Evolutionary conservation across 2,888 invertebrate genomes (phyloP).

Genomic region (Lepidonotus clava): DNA sequence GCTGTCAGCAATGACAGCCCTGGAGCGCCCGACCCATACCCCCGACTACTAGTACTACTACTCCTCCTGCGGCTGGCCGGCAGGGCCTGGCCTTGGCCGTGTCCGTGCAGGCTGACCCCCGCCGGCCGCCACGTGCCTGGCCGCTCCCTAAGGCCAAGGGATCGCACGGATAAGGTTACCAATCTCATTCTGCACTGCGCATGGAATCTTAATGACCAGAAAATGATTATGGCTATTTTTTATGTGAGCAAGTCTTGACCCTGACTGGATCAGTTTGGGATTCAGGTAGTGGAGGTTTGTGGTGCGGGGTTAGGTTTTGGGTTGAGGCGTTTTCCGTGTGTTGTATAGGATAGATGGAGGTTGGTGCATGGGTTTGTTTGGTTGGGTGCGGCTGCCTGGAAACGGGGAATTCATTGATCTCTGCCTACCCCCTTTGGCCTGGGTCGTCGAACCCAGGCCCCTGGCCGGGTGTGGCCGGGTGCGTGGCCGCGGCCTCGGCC

Average conservation of each 20-base stretch:
- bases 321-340: no score
- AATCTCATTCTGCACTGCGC: no score
- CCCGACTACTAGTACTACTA: background rate
- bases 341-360: no score
- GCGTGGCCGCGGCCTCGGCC: background rate
- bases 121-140: no score
- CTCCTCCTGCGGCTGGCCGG: background rate
- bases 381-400: background rate
- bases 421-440: background rate
- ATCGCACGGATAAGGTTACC: no score
- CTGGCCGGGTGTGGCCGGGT: conserved; percentile 32
- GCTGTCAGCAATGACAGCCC: background rate
- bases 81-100: background rate
- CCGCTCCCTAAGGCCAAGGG: no score
- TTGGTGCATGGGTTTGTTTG: background rate
- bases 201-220: no score
- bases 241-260: no score
- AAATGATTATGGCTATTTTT: no score
- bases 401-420: background rate
- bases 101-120: no score
- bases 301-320: background rate
- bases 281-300: background rate
- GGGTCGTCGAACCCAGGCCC: conserved; percentile 8
- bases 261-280: background rate
- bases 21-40: background rate